Conservation (phyloP, 2,797 vertebrate genomes). For the Buphagus erythrorhynchus region DNA sequence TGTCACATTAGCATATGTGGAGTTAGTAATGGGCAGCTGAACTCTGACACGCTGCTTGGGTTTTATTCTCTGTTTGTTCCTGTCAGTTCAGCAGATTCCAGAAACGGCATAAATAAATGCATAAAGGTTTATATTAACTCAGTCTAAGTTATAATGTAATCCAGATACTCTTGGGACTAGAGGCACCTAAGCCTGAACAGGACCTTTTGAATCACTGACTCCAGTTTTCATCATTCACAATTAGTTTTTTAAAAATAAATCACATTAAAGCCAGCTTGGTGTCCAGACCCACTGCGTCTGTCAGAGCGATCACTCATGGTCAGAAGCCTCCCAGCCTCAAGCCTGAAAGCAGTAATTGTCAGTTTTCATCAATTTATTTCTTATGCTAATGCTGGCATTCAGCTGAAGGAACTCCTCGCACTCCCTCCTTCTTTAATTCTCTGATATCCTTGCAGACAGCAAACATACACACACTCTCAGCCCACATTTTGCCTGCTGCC, state of each 20-base stretch:
- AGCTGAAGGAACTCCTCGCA: not conserved
- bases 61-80: constrained; percentile 7
- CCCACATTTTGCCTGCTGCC: not conserved
- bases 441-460: not conserved
- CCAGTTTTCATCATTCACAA: not conserved
- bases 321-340: constrained; percentile 1
- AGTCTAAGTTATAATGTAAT: not conserved
- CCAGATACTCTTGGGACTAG: not conserved
- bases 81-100: constrained; percentile 21
- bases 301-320: not conserved
- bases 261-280: not conserved
- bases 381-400: not conserved
- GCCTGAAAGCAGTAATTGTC: constrained; percentile 26
- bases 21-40: constrained; percentile 42
- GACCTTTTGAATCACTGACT: not conserved
- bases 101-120: constrained; percentile 9
- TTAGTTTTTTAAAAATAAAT: not conserved
- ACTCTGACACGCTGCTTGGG: not conserved
- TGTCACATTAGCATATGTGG: constrained; percentile 18
- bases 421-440: not conserved
- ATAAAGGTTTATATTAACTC: constrained; percentile 32
- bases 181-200: not conserved
- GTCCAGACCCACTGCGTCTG: not conserved
- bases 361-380: not conserved
- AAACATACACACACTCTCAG: not conserved